These are phyloP conservation scores for Lepisosteus oculatus DNA, from an alignment of 2,113 vertebrate genomes.

Conservation along the genomic window DNA sequence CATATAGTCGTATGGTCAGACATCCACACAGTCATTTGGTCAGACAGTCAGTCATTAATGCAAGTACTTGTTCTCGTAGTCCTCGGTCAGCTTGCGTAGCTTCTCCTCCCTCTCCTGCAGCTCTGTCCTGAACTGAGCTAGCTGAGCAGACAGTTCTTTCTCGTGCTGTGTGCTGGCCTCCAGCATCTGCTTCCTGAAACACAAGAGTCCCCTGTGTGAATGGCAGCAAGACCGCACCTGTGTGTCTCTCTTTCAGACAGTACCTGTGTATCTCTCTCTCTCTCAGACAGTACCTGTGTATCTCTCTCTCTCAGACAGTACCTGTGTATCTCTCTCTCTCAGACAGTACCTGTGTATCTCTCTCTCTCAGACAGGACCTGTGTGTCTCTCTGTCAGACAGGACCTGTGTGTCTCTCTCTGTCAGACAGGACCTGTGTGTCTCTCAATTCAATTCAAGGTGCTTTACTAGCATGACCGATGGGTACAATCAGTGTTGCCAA, in stretches of 20 bases:
- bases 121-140: constrained; percentile 61
- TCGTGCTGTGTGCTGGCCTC: constrained; percentile 64
- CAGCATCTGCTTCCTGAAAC: constrained; percentile 63
- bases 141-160: constrained; percentile 55
- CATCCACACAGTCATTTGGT: not conserved
- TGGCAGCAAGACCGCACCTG: not conserved
- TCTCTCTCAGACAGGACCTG: too few species aligned
- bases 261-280: not conserved
- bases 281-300: too few species aligned
- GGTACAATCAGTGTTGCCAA: too few species aligned
- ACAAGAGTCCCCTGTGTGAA: not conserved
- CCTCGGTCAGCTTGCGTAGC: constrained; percentile 54
- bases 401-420: too few species aligned
- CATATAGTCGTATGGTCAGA: not conserved
- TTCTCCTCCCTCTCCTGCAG: constrained; percentile 57
- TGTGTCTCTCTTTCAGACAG: constrained; percentile 6
- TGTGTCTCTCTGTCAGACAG: too few species aligned
- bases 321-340: constrained; percentile 11
- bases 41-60: not conserved
- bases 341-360: too few species aligned
- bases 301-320: not conserved
- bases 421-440: not conserved
- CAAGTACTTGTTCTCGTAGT: constrained; percentile 56
- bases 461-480: too few species aligned
- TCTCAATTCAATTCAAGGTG: too few species aligned